A percentile compares a stretch with the other conserved stretches of the same genome.
Conservation (phyloP, 2,113 vertebrate species). For the Butorides virescens region DNA sequence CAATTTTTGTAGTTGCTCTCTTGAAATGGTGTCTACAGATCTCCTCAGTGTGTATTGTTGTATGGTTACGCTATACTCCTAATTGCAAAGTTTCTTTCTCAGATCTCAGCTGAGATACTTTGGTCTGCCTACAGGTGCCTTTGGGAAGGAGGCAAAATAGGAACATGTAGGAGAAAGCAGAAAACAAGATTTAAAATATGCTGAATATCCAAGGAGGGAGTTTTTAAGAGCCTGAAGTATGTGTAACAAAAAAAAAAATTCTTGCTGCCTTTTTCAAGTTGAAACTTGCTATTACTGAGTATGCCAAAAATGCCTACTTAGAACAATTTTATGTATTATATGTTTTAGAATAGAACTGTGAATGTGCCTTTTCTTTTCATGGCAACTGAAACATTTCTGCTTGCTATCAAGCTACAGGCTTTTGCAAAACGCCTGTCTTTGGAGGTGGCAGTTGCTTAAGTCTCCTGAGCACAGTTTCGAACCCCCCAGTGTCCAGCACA, state of each 20-base stretch:
- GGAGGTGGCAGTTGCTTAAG: background rate
- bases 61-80: background rate
- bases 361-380: background rate
- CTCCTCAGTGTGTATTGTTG: background rate
- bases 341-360: slow-evolving; percentile 6
- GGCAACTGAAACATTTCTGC: background rate
- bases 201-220: background rate
- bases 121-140: slow-evolving; percentile 23
- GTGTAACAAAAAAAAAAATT: background rate
- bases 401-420: background rate
- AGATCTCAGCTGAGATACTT: slow-evolving; percentile 15
- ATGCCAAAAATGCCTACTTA: slow-evolving; percentile 18
- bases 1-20: slow-evolving; percentile 13
- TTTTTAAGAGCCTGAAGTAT: slow-evolving; percentile 3
- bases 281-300: slow-evolving; percentile 3
- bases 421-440: background rate
- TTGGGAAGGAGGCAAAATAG: slow-evolving; percentile 15
- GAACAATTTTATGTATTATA: background rate
- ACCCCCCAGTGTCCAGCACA: background rate
- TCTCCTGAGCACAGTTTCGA: rapidly evolving
- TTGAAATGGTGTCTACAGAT: slow-evolving; percentile 2
- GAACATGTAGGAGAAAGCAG: background rate
- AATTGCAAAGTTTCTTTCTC: slow-evolving; percentile 19
- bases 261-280: slow-evolving; percentile 42
- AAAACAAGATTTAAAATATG: background rate